Conservation (phyloP, 2,888 invertebrate genomes). For the Ormyrus thymus region DNA sequence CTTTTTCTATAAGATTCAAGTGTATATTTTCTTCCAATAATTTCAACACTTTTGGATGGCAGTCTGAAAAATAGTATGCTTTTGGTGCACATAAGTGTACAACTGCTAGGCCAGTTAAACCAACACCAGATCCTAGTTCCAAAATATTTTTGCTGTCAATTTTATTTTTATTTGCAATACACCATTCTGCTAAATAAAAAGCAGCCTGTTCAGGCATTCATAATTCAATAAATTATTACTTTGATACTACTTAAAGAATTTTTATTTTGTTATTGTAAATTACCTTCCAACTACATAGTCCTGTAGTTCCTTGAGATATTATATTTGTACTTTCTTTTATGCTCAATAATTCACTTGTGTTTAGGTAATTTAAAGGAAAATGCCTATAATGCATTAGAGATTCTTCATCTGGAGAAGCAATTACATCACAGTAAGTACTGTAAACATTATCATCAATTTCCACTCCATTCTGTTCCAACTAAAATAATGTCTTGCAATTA, state of each 20-base stretch:
- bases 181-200: constrained; percentile 83
- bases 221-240: neutral
- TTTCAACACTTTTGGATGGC: constrained; percentile 81
- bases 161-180: constrained; percentile 76
- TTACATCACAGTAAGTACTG: constrained; percentile 77
- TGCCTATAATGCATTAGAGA: constrained; percentile 79
- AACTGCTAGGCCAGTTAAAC: constrained; percentile 82
- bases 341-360: constrained; percentile 75
- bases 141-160: constrained; percentile 79
- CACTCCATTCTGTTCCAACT: constrained; percentile 76
- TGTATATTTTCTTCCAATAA: constrained; percentile 80
- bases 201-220: constrained; percentile 78
- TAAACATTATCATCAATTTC: constrained; percentile 84
- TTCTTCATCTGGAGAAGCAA: constrained; percentile 72
- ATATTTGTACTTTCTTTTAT: constrained; percentile 84
- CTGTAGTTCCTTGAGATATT: constrained; percentile 87
- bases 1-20: constrained; percentile 76
- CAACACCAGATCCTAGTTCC: constrained; percentile 87
- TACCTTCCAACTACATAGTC: constrained; percentile 87
- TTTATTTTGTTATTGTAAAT: neutral
- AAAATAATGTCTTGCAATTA: constrained; percentile 27
- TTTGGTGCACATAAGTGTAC: constrained; percentile 77
- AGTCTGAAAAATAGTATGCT: constrained; percentile 82
- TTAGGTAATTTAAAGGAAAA: constrained; percentile 76
- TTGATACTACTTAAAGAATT: constrained; percentile 2